Evolutionary conservation across 2,797 vertebrate genomes (phyloP).

Genomic region (Poecilia picta): DNA sequence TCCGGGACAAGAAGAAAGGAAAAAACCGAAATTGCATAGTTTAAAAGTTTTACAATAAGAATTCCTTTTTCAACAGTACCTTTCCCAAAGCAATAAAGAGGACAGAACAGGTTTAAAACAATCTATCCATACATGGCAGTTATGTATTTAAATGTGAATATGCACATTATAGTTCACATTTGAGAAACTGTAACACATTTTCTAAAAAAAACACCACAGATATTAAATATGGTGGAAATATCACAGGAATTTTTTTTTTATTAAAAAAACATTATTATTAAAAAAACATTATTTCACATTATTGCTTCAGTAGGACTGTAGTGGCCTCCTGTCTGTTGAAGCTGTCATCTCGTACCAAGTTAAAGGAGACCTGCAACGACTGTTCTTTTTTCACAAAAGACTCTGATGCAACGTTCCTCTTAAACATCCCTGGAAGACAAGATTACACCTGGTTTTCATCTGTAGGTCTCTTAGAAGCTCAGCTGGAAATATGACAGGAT

Average conservation of each 20-base stretch:
- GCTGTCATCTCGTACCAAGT: constrained; percentile 46
- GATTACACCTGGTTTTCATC: constrained; percentile 60
- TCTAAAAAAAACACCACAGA: not conserved
- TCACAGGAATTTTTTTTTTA: not conserved
- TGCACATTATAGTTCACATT: not conserved
- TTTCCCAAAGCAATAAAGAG: not conserved
- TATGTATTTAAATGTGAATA: not conserved
- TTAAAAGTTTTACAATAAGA: no score
- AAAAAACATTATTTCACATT: no score
- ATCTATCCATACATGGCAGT: not conserved
- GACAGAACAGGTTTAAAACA: not conserved
- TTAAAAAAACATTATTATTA: no score
- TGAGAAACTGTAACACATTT: not conserved
- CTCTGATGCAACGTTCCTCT: constrained; percentile 63
- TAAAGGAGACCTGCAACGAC: constrained; percentile 31
- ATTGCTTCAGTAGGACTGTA: not conserved
- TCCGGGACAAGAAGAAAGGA: no score
- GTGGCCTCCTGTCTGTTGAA: constrained; percentile 29
- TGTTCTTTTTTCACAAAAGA: constrained; percentile 58
- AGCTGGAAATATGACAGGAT: constrained; percentile 13
- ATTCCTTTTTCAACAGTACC: no score
- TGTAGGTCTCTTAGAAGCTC: constrained; percentile 54
- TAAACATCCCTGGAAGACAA: constrained; percentile 38
- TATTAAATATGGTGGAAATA: not conserved
- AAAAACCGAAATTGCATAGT: no score